Base-by-base conservation (phyloP, 1,140 invertebrate genomes). In the Platyura marginata region DNA sequence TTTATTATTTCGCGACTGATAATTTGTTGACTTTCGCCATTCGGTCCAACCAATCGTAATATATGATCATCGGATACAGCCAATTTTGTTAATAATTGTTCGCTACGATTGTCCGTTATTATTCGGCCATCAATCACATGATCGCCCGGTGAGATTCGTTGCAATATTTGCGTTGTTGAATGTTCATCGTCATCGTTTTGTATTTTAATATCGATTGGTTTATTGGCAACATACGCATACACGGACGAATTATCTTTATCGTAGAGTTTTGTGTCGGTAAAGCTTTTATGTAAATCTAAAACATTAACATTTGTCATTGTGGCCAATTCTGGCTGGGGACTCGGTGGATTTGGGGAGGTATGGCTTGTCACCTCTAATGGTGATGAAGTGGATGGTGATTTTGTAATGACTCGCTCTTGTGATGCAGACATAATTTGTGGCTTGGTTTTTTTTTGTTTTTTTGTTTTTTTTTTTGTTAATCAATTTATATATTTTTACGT, bases 271-370 rank as follows among this genome's bases (percentile, higher is more conserved):
- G 56, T 52, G 13, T 42, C 41, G n/a, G 23, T 29, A 29, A 29
- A 29, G 13, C 73, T 69, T 40, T 72, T 74, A 49, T 76, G 74
- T 29, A 77, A 53, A 47, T 76, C 74, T 35, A 77, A 62, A 2
- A 75, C 73, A 51, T 72, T 76, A 18, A 76, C 74, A 35, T 74
- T 74, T 41, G 74, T 81, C 79, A 82, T 82, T 48, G 79, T 82
- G 32, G 79, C 76, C 44, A 82, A 65, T 54, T 82, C 69, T 23
- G 78, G 71, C 49, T 79, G 76, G 16, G 74, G 72, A 52, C 71
- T 70, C 23, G 51, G 56, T 33, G 60, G 58, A 52, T 57, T 57
- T 2, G 54, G 36, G 18, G n/a, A 18, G 4, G 36, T 5, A 18
- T 38, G 4, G 19, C 19, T 38, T 5, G 34, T 15, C 16, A 36